Conservation (phyloP, 2,113 vertebrate species). For the Promerops cafer region DNA sequence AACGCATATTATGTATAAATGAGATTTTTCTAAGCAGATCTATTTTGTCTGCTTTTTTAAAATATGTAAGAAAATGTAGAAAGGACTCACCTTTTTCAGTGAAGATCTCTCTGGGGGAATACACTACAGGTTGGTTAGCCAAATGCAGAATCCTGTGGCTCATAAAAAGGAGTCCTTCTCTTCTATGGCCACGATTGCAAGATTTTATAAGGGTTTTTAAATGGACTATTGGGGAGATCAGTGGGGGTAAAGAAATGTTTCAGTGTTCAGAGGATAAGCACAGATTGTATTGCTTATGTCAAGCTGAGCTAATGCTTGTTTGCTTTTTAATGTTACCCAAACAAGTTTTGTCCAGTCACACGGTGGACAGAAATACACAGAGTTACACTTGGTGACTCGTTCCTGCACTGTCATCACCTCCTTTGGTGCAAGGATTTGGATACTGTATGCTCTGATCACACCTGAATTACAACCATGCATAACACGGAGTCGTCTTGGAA, state of each 20-base stretch:
- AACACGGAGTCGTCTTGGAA: neutral
- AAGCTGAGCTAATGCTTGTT: neutral
- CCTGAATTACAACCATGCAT: neutral
- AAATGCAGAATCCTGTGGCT: neutral
- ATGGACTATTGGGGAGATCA: neutral
- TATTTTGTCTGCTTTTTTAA: neutral
- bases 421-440: neutral
- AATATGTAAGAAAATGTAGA: neutral
- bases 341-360: neutral
- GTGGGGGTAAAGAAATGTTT: neutral
- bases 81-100: neutral
- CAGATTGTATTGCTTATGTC: neutral
- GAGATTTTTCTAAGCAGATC: neutral
- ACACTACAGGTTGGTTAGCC: neutral
- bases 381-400: neutral
- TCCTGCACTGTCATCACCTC: neutral
- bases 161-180: neutral
- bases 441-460: neutral
- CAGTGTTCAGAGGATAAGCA: neutral
- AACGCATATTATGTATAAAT: neutral
- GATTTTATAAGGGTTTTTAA: neutral
- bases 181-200: neutral
- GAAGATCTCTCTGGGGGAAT: neutral
- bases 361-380: neutral
- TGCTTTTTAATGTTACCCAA: neutral